Percentiles rank a stretch among this genome's conserved stretches.
phyloP scores from a whole-genome alignment of 2,888 invertebrate species.

The Dysmachus trigonus region DNA sequence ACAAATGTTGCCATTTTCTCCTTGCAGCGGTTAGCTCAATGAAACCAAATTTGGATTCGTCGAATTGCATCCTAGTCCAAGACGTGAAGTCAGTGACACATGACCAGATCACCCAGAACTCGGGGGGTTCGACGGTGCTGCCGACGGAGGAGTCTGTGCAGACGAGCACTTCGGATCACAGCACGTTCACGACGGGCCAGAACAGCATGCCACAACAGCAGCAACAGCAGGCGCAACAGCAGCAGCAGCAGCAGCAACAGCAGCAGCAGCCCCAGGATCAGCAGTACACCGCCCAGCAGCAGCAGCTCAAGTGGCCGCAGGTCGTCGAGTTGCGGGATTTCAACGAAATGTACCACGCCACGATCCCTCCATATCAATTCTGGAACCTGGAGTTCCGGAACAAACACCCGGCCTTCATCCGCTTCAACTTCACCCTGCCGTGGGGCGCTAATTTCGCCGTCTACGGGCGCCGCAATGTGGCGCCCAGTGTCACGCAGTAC shows the following conservation, averaged over 20 bases:
- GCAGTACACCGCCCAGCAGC: slow-evolving; percentile 70
- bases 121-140: slow-evolving; percentile 72
- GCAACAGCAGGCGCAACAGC: slow-evolving; percentile 56
- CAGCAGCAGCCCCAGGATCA: slow-evolving; percentile 64
- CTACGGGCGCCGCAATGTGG: slow-evolving; percentile 92
- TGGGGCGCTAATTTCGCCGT: slow-evolving; percentile 96
- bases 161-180: slow-evolving; percentile 76
- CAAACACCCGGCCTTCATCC: slow-evolving; percentile 88
- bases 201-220: slow-evolving; percentile 63
- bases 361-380: slow-evolving; percentile 89
- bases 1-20: slow-evolving; percentile 43
- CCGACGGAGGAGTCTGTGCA: slow-evolving; percentile 81
- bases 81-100: slow-evolving; percentile 79
- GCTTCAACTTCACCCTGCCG: slow-evolving; percentile 88
- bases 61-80: slow-evolving; percentile 90
- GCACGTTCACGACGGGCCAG: slow-evolving; percentile 67
- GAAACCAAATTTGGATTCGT: slow-evolving; percentile 87
- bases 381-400: slow-evolving; percentile 94
- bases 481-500: slow-evolving; percentile 95
- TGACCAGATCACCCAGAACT: slow-evolving; percentile 83
- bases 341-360: slow-evolving; percentile 83
- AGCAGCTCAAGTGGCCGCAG: slow-evolving; percentile 77
- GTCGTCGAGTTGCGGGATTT: slow-evolving; percentile 85
- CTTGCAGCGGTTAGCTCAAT: slow-evolving; percentile 88
- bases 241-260: slow-evolving; percentile 55